Evolutionary conservation across 2,113 vertebrate genomes (phyloP), one percentile per base, ranked within the genome.

Genomic region (Sarotherodon lohbergeri): DNA sequence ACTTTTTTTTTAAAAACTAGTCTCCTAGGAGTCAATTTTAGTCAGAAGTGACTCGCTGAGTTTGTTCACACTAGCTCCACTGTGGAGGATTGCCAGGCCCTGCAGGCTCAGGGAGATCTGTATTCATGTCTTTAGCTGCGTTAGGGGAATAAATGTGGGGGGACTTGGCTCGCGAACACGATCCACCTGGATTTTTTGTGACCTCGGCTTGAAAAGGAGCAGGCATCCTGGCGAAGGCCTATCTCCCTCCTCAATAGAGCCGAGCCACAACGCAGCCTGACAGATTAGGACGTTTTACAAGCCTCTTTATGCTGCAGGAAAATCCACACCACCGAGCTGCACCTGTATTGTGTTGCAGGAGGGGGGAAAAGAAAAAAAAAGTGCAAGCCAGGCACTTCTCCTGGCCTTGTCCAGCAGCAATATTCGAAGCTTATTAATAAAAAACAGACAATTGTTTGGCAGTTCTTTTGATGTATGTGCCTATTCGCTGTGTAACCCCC

Each of bases 401-500:
- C 82, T 86, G 94, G 94, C 94, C 94, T 96, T 96, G 96, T 95
- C 96, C 95, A 84, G 94, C 93, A 93, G 94, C 92, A 84, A 93
- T 91, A 91, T 95, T 95, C 88, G 83, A 88, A 90, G 92, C 94
- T 93, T 95, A 94, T 95, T 95, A 91, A 94, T 95, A 94, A 95
- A 95, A 95, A 94, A 94, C 92, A 94, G 95, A 95, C 95, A 95
- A 95, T 95, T 92, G 94, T 96, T 96, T 96, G 94, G 94, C 94
- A 93, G 92, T 92, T 93, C 90, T 86, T 94, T 94, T 96, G 95
- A 96, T 96, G 90, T 93, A 95, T 95, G 95, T 88, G 88, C 87
- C 93, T 86, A 92, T 95, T 95, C 85, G 54, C 85, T 22, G 88
- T 88, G 76, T 84, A 83, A 84, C 68, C 34, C 50, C 9, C 36